phyloP scores from a whole-genome alignment of 1,140 invertebrate genomes.

The Philopotamus ludificatus region DNA sequence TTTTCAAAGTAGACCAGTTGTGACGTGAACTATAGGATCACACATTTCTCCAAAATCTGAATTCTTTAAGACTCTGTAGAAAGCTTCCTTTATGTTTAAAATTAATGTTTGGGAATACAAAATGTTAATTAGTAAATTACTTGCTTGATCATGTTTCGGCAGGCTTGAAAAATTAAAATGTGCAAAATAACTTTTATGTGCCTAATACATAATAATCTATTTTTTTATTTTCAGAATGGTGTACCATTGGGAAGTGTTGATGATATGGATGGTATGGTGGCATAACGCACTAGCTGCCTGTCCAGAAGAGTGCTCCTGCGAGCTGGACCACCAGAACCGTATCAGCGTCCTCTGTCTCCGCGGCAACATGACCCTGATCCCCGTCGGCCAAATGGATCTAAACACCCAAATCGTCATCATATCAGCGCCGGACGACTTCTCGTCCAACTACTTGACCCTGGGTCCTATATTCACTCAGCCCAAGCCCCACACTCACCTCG shows the following conservation, averaged over 20 bases:
- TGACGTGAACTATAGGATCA: no score
- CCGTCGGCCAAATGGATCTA: slow-evolving; percentile 60
- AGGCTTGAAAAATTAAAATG: no score
- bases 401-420: slow-evolving; percentile 69
- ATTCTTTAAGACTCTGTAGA: no score
- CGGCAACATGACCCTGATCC: slow-evolving; percentile 63
- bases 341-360: slow-evolving; percentile 49
- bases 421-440: slow-evolving; percentile 61
- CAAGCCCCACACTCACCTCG: slow-evolving; percentile 61
- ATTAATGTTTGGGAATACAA: no score
- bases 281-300: slow-evolving; percentile 17
- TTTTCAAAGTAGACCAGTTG: no score
- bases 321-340: slow-evolving; percentile 25
- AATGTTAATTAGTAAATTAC: no score
- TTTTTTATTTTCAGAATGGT: slow-evolving; percentile 34
- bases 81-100: no score
- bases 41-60: no score
- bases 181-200: no score
- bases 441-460: slow-evolving; percentile 68
- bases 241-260: slow-evolving; percentile 19
- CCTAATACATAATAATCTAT: background rate
- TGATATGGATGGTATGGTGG: slow-evolving; percentile 26
- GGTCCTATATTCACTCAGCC: slow-evolving; percentile 68
- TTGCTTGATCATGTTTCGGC: no score
- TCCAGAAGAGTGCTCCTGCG: slow-evolving; percentile 34